Evolutionary conservation across 2,888 invertebrate genomes (phyloP), one percentile per base, ranked within the genome.

Genomic region (Fragum fragum): DNA sequence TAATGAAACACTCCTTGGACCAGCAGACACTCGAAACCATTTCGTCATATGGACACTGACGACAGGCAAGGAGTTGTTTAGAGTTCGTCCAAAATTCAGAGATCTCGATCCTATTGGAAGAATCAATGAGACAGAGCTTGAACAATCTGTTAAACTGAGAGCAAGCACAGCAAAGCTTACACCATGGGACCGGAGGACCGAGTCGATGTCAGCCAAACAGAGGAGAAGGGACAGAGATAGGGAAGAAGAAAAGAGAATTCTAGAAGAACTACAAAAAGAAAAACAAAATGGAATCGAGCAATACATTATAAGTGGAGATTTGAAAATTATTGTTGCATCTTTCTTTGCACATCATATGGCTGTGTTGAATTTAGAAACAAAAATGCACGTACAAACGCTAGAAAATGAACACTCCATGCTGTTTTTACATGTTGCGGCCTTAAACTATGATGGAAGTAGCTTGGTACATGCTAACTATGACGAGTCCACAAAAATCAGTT

Each of bases 331-430:
- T 28, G 92, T 94, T 9, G 93, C 93, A 1, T 93, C 94, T 0
- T 93, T 91, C 86, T 93, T 92, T 80, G 93, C 93, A 6, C 94
- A 94, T 81, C 93, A 93, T 80, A 70, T 94, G 75, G 93, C 92
- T 73, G 93, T 94, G 18, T 93, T 94, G 75, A 93, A 94, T 74
- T 87, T 94, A 21, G 82, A 75, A n/a, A 80, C 81, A 1, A 89
- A 90, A 73, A 79, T 80, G 16, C 94, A 94, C 75, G 82, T 89
- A 2, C 88, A 90, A 52, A 93, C 93, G 1, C 85, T 94, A 11
- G 93, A 93, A 76, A 92, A 91, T 73, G 87, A 90, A 18, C 88
- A 88, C 79, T 92, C 93, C 1, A 92, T 94, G 93, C 61, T 94
- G 80, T 89, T 92, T 73, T 86, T 94, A 16, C 90, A 93, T 80